Evolutionary conservation across 2,888 invertebrate species (phyloP), one percentile per base, ranked within the genome.

Genomic region (Alviniconcha strummeri): DNA sequence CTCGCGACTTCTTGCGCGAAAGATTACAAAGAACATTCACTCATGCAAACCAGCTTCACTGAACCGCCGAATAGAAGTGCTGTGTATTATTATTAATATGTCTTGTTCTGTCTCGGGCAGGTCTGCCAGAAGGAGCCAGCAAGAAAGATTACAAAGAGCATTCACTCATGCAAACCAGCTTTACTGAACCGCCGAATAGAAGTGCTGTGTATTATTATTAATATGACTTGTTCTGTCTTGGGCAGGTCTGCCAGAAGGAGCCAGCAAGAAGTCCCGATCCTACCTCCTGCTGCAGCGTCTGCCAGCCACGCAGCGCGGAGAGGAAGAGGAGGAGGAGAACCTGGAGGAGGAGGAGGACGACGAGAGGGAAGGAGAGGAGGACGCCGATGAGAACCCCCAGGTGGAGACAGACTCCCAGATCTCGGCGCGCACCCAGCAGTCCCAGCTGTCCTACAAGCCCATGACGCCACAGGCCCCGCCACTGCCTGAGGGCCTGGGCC

Each of bases 391-490:
- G 19, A 57, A 74, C n/a, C 69, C 74, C 11, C 81, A 60, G 52
- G 54, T 52, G 19, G 84, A 83, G 11, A 83, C 80, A 52, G 84
- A 64, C 5, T 84, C 85, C 9, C 83, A 86, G 56, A 60, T 77
- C 57, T 83, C 85, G 4, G 80, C 57, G 3, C 83, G 71, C 36
- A 86, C 87, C 15, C 86, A 84, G 36, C 85, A 87, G 76, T 92
- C 92, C 8, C 93, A 93, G 88, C 86, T 92, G 69, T 93, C 93
- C 4, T 92, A 92, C 88, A 90, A 90, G 83, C 89, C 91, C 60
- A 87, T 93, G 85, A 89, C 92, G n/a, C 93, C 93, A 0, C 90
- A 92, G 84, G 93, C 91, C 1, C 88, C 91, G 7, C 92, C 93
- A 11, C 89, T 93, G 2, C 93, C 93, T 6, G 89, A 90, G 60